phyloP scores from a whole-genome alignment of 2,888 invertebrate genomes.

The Lasioglossum pauxillum region DNA sequence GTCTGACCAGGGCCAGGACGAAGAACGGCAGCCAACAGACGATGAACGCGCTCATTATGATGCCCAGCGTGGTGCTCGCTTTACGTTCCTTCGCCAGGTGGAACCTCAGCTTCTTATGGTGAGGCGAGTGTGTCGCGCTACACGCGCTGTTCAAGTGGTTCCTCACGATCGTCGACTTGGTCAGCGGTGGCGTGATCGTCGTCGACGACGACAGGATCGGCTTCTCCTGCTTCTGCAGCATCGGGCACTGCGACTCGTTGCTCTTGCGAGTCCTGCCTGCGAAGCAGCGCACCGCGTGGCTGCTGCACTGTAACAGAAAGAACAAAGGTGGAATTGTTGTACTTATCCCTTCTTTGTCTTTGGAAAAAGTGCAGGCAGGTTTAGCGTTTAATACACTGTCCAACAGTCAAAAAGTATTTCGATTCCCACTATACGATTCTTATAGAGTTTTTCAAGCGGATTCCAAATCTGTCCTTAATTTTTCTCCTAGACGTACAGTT shows the following conservation, averaged over 20 bases:
- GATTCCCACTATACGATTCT: too few species aligned
- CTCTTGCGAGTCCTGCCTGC: conserved; percentile 88
- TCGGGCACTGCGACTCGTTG: conserved; percentile 91
- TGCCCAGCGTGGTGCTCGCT: conserved; percentile 98
- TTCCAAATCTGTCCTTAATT: too few species aligned
- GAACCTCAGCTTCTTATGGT: conserved; percentile 93
- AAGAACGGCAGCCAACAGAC: conserved; percentile 99
- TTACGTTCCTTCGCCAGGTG: conserved; percentile 96
- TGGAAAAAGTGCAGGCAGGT: too few species aligned
- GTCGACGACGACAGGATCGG: conserved; percentile 79
- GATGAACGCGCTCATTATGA: conserved; percentile 98
- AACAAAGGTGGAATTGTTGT: too few species aligned
- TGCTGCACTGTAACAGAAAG: conserved; percentile 89
- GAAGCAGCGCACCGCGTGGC: conserved; percentile 87
- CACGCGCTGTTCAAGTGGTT: conserved; percentile 83
- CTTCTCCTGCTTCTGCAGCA: conserved; percentile 85
- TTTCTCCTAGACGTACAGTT: too few species aligned
- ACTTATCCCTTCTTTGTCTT: too few species aligned
- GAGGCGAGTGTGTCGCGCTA: conserved; percentile 88
- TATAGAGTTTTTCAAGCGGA: too few species aligned
- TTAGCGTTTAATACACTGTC: neutral
- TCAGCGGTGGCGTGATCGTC: conserved; percentile 84
- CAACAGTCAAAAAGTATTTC: too few species aligned
- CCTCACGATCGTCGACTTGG: conserved; percentile 85
- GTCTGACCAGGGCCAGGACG: conserved; percentile 95